Percentiles rank a stretch among this genome's conserved stretches.
Conservation (phyloP, 2,888 invertebrate species). For the Tetragnatha montana region DNA sequence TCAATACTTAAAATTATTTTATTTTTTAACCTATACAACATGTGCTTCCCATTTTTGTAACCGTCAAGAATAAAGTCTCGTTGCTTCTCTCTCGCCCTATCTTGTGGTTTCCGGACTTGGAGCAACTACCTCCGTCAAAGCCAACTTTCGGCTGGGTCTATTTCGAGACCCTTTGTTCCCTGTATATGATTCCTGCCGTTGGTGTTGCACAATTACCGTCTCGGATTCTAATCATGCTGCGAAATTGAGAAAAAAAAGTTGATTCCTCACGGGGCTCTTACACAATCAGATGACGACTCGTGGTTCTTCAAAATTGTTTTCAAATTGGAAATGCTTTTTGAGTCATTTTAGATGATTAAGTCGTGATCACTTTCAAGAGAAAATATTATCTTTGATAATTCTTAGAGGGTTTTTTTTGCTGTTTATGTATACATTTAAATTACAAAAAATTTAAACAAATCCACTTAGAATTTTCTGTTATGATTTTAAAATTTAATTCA, state of each 20-base stretch:
- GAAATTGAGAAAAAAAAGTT: background rate
- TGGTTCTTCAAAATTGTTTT: background rate
- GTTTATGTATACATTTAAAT: too few relatives aligned
- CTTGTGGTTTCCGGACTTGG: background rate
- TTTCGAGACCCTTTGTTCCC: constrained; percentile 33
- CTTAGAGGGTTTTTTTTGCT: too few relatives aligned
- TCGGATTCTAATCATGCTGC: background rate
- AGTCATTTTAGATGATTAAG: background rate
- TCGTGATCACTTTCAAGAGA: background rate
- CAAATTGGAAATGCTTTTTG: background rate
- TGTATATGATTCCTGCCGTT: background rate
- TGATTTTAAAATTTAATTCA: too few relatives aligned
- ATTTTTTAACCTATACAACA: too few relatives aligned
- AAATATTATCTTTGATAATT: too few relatives aligned
- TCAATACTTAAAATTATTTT: too few relatives aligned
- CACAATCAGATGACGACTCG: background rate
- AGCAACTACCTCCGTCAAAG: constrained; percentile 23
- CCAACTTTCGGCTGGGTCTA: constrained; percentile 11
- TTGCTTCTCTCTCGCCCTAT: too few relatives aligned
- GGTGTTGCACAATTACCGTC: constrained; percentile 14
- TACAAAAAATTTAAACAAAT: too few relatives aligned
- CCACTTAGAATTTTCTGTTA: too few relatives aligned
- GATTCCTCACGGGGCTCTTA: background rate
- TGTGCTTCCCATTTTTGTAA: too few relatives aligned
- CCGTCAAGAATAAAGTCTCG: too few relatives aligned